Base-by-base conservation (phyloP, 92 coral and sea anemone species). In the Phenganax subtilis region DNA sequence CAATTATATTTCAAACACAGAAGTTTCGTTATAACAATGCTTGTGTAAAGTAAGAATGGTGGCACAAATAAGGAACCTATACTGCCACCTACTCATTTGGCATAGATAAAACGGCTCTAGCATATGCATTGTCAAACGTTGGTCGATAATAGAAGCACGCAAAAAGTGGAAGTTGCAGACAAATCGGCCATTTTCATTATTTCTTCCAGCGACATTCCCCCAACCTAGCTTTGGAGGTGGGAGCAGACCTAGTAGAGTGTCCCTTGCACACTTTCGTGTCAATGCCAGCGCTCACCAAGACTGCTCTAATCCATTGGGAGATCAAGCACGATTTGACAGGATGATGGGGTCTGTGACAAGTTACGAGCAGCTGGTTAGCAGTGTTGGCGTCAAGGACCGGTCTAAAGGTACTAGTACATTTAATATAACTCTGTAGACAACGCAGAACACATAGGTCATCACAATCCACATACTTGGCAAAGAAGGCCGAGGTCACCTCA, bases 391-490 rank as follows among this genome's bases (percentile, higher is more conserved):
- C 44, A 30, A 7, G 15, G 54, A 47, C 73, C 25, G 73, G 73
- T 47, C 73, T 29, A 29, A 29, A 68, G 11, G 27, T 17, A 27
- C 51, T 29, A 68, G 73, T 68, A n/a, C 73, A 47, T 14, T 30
- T 47, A 68, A 68, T 68, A 68, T 68, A 68, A 68, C 73, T 17
- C 73, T 68, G 73, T 68, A 68, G 30, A 27, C 73, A 68, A 47
- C 73, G 51, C 44, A 68, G 51, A 14, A 68, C 47, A 47, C 51
- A 68, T 7, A 68, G 73, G 54, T 68, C 27, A 12, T 68, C 73
- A 68, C 73, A 47, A 10, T 68, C 73, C 73, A 14, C 73, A 47
- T 68, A 68, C 73, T 47, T 68, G 73, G 73, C 73, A 47, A 68
- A 68, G 73, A 68, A 68, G 0, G 25, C 65, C 12, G 65, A 59